phyloP scores from a whole-genome alignment of 2,888 invertebrate genomes.

The Hofmannophila pseudospretella region DNA sequence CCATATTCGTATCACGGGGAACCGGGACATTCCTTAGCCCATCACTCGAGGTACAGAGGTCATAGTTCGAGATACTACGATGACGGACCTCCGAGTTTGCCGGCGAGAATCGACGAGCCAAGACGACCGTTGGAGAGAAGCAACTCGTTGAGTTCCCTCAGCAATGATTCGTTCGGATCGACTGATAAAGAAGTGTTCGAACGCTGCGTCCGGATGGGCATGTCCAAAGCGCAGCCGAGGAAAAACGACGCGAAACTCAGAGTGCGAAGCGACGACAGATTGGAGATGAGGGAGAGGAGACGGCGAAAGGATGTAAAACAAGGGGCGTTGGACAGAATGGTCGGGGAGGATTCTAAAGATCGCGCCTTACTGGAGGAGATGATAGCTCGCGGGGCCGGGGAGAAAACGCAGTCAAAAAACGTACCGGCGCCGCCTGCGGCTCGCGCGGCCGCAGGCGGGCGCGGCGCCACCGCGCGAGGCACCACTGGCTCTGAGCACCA shows the following conservation, averaged over 20 bases:
- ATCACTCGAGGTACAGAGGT: conserved; percentile 22
- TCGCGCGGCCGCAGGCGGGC: conserved; percentile 74
- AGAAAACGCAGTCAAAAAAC: conserved; percentile 80
- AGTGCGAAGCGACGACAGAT: conserved; percentile 42
- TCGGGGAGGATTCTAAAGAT: conserved; percentile 42
- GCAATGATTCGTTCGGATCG: conserved; percentile 76
- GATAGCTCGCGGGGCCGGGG: conserved; percentile 77
- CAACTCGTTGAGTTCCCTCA: conserved; percentile 56
- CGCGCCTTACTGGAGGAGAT: conserved; percentile 79
- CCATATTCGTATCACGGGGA: conserved; percentile 33
- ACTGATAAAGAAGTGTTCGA: conserved; percentile 84
- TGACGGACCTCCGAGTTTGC: conserved; percentile 39
- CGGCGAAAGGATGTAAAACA: conserved; percentile 7
- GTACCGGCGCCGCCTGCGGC: conserved; percentile 84
- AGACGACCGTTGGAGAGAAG: conserved; percentile 28
- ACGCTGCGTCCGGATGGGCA: conserved; percentile 86
- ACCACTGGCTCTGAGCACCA: conserved; percentile 61
- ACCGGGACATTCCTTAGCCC: conserved; percentile 14
- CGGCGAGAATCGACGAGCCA: conserved; percentile 35
- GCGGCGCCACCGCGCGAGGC: conserved; percentile 49
- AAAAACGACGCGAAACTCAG: conserved; percentile 25
- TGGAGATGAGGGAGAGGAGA: conserved; percentile 15
- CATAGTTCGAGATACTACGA: conserved; percentile 22
- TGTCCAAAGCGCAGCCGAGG: conserved; percentile 59
- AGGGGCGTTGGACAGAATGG: conserved; percentile 41